phyloP scores from a whole-genome alignment of 1,140 invertebrate species.

The Hesperophylax magnus region DNA sequence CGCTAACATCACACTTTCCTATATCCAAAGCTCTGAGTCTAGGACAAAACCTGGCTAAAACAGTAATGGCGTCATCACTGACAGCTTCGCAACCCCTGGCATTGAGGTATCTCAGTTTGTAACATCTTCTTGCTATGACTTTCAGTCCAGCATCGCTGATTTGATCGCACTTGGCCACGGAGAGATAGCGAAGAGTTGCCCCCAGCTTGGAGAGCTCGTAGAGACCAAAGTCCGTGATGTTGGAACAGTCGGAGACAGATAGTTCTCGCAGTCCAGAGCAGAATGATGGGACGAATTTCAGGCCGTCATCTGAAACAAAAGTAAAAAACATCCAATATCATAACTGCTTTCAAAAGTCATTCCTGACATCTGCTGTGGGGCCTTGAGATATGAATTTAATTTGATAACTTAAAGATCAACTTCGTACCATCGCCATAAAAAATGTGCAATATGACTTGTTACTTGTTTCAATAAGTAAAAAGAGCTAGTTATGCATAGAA shows the following conservation, averaged over 20 bases:
- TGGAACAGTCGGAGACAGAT: constrained; percentile 90
- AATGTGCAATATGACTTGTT: too few relatives aligned
- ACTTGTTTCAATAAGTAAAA: too few relatives aligned
- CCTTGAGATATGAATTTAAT: too few relatives aligned
- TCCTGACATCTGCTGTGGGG: too few relatives aligned
- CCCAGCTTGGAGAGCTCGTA: constrained; percentile 91
- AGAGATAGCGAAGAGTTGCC: constrained; percentile 86
- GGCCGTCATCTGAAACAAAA: constrained; percentile 76
- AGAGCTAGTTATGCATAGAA: too few relatives aligned
- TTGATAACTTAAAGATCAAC: too few relatives aligned
- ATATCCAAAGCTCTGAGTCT: constrained; percentile 88
- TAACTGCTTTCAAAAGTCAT: too few relatives aligned
- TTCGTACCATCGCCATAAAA: too few relatives aligned
- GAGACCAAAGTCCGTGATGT: constrained; percentile 92
- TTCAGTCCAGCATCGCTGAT: constrained; percentile 88
- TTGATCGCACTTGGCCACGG: constrained; percentile 91
- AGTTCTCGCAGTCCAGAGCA: constrained; percentile 87
- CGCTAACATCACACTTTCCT: constrained; percentile 93
- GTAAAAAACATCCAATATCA: background rate
- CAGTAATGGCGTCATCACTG: constrained; percentile 89
- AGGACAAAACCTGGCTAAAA: constrained; percentile 86
- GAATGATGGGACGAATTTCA: constrained; percentile 88
- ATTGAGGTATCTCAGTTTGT: constrained; percentile 92
- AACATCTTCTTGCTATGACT: constrained; percentile 90
- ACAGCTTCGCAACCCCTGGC: constrained; percentile 92